Evolutionary conservation across 1,140 invertebrate genomes (phyloP).

Genomic region (Platorchestia sp.): DNA sequence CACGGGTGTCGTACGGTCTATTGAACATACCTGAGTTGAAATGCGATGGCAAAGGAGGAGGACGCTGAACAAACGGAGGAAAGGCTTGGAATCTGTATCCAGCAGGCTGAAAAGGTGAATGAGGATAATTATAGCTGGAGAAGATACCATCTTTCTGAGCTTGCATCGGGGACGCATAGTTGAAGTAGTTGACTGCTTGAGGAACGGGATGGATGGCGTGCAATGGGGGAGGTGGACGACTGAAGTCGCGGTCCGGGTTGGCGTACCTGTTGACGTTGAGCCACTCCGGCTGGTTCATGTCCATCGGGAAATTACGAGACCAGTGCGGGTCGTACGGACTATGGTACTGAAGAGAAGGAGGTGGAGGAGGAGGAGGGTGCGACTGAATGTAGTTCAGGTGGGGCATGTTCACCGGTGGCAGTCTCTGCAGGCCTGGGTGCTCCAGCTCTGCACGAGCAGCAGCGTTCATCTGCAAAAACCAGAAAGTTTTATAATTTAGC

Average conservation of each 20-base stretch:
- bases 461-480: background rate
- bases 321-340: constrained; percentile 10
- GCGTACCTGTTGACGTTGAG: constrained; percentile 1
- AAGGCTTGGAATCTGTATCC: constrained; percentile 27
- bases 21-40: constrained; percentile 8
- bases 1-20: background rate
- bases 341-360: constrained; percentile 21
- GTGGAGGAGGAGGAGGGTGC: background rate
- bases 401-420: background rate
- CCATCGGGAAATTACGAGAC: constrained; percentile 8
- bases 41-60: background rate
- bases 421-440: background rate
- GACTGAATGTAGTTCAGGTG: constrained; percentile 17
- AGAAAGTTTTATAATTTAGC: background rate
- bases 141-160: constrained; percentile 25
- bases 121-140: constrained; percentile 15
- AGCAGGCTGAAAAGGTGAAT: constrained; percentile 24
- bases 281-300: constrained; percentile 26
- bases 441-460: background rate
- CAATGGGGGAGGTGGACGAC: background rate
- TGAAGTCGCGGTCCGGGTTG: constrained; percentile 27
- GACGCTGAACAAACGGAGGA: constrained; percentile 8
- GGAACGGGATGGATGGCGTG: constrained; percentile 19
- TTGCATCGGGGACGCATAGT: constrained; percentile 5
- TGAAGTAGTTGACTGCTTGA: constrained; percentile 28